Percentiles rank a stretch among this genome's conserved stretches.
Conservation (phyloP, 30 jellyfish, hydroid and myxozoan genomes). For the Aurelia aurita complex sp. Pacific region DNA sequence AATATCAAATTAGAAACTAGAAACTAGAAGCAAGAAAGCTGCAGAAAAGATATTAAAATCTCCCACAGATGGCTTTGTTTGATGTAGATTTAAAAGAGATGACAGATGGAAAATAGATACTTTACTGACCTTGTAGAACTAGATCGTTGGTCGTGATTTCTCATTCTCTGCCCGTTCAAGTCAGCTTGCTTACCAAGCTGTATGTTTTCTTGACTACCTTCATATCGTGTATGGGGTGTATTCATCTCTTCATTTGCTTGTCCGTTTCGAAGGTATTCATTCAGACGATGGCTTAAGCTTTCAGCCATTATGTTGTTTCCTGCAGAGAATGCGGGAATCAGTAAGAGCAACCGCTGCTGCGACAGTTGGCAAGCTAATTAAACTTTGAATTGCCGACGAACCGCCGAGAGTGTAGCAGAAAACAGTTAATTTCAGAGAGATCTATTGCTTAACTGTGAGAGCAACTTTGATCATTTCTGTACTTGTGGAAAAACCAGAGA, state of each 20-base stretch:
- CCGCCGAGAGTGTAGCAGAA: background rate
- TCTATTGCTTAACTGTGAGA: conserved; percentile 4
- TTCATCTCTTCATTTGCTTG: conserved; percentile 29
- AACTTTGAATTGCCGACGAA: background rate
- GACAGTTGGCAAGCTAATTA: too few relatives aligned
- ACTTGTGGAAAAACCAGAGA: conserved; percentile 75
- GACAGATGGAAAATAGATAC: too few relatives aligned
- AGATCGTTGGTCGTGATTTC: conserved; percentile 37
- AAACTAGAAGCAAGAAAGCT: too few relatives aligned
- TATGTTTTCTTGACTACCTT: conserved; percentile 32
- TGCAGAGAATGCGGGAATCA: background rate
- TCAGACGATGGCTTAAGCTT: conserved; percentile 50
- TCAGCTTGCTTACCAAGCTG: conserved; percentile 19
- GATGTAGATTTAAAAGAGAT: background rate
- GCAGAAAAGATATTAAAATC: too few relatives aligned
- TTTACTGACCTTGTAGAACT: conserved; percentile 43
- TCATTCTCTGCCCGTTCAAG: conserved; percentile 18
- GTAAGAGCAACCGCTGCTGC: too few relatives aligned
- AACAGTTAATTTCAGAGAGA: too few relatives aligned
- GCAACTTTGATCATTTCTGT: conserved; percentile 69
- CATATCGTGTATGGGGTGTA: conserved; percentile 19
- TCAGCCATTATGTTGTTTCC: conserved; percentile 57
- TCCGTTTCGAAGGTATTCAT: conserved; percentile 53
- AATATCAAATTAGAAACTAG: too few relatives aligned
- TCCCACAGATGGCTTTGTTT: conserved; percentile 12